Evolutionary conservation across 2,888 invertebrate genomes (phyloP).

Genomic region (Xylophagus ater): DNA sequence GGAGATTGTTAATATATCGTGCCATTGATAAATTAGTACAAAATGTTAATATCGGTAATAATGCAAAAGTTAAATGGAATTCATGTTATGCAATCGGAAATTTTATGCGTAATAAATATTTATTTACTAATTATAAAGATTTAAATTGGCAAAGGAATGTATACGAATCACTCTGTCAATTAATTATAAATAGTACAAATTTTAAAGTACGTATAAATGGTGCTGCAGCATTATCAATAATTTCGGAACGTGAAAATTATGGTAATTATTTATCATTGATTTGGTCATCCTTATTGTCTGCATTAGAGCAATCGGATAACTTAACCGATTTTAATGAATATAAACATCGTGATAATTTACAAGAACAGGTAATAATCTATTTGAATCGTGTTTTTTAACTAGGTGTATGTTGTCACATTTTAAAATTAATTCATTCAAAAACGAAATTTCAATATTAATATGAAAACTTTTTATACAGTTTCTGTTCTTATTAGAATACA

Average conservation of each 20-base stretch:
- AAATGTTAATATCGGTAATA: conserved; percentile 55
- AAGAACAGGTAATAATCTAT: conserved; percentile 56
- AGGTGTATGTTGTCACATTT: too few species aligned
- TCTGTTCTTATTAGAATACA: too few species aligned
- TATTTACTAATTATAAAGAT: conserved; percentile 23
- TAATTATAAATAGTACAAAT: conserved; percentile 64
- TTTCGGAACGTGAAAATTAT: conserved; percentile 49
- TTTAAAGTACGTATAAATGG: conserved; percentile 87
- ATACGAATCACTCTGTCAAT: conserved; percentile 50
- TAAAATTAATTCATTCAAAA: too few species aligned
- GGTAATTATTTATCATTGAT: conserved; percentile 48
- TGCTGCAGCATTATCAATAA: conserved; percentile 58
- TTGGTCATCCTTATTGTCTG: conserved; percentile 62
- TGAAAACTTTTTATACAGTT: too few species aligned
- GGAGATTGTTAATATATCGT: conserved; percentile 44
- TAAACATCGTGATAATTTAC: conserved; percentile 73
- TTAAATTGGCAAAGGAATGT: conserved; percentile 45
- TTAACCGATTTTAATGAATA: conserved; percentile 75
- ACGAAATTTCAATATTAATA: too few species aligned
- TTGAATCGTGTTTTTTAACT: too few species aligned
- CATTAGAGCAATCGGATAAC: conserved; percentile 65
- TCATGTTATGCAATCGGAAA: conserved; percentile 80
- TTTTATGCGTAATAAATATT: conserved; percentile 51
- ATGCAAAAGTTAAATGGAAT: conserved; percentile 88
- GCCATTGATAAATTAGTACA: conserved; percentile 57